phyloP scores from a whole-genome alignment of 1,140 invertebrate species.

The Globodera rostochiensis region DNA sequence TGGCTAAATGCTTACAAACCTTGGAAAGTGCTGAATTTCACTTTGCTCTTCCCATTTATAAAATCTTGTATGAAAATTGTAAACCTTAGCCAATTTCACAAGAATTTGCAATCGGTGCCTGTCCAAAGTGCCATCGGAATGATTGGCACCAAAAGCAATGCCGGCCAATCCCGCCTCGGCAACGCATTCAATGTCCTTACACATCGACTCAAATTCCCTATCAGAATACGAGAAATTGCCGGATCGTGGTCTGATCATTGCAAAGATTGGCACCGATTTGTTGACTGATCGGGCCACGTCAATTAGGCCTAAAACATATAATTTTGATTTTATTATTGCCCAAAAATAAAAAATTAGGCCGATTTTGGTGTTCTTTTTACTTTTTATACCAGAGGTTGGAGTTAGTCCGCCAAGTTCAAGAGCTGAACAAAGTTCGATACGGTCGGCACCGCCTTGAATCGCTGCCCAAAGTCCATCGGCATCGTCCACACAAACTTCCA shows the following conservation, averaged over 20 bases:
- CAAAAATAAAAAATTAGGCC: background rate
- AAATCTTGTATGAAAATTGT: background rate
- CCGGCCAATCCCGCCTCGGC: slow-evolving; percentile 16
- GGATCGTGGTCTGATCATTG: slow-evolving; percentile 29
- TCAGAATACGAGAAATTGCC: slow-evolving; percentile 33
- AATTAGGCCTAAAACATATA: slow-evolving; percentile 18
- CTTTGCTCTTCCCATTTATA: background rate
- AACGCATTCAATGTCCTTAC: slow-evolving; percentile 23
- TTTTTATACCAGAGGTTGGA: slow-evolving; percentile 24
- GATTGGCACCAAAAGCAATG: slow-evolving; percentile 40
- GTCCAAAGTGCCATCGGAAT: slow-evolving; percentile 15
- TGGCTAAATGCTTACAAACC: background rate
- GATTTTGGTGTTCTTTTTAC: background rate
- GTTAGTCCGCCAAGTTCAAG: slow-evolving; percentile 35
- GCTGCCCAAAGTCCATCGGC: slow-evolving; percentile 30
- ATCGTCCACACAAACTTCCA: slow-evolving; percentile 36
- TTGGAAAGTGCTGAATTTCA: background rate
- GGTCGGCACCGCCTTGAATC: slow-evolving; percentile 34
- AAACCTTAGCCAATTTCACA: slow-evolving; percentile 15
- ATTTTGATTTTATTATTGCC: background rate
- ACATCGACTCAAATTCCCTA: slow-evolving; percentile 26
- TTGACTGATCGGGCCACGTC: slow-evolving; percentile 4
- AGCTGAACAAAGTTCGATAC: slow-evolving; percentile 38
- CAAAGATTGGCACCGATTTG: slow-evolving; percentile 22
- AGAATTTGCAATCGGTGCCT: slow-evolving; percentile 12